Conservation (phyloP, 2,888 invertebrate genomes). For the Eretmocerus hayati region DNA sequence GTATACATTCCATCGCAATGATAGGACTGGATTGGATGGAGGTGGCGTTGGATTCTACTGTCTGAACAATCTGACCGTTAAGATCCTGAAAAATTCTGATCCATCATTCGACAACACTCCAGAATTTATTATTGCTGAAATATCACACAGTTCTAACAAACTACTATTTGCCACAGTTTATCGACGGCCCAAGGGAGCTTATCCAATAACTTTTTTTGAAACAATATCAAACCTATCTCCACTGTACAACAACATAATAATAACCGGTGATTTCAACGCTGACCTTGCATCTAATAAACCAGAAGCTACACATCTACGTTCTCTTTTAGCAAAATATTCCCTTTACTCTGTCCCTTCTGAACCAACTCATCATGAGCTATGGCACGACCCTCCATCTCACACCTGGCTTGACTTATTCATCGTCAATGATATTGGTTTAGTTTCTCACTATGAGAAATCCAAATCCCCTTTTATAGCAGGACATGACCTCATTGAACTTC, state of each 20-base stretch:
- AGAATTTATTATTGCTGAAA: neutral
- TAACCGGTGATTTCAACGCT: neutral
- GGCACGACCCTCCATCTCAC: neutral
- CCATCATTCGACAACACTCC: neutral
- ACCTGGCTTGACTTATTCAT: constrained; percentile 4
- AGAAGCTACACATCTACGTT: neutral
- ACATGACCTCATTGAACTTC: neutral
- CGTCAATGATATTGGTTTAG: neutral
- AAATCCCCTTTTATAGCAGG: neutral
- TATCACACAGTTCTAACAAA: neutral
- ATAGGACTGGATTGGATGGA: neutral
- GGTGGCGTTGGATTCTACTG: neutral
- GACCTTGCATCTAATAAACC: neutral
- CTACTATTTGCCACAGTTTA: neutral
- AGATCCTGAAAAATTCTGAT: neutral
- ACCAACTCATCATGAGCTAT: neutral
- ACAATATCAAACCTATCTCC: neutral
- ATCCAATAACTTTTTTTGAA: neutral
- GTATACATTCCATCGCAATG: neutral
- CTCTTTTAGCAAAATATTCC: neutral
- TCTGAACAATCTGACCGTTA: neutral
- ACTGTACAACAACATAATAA: neutral
- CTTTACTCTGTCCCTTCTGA: neutral
- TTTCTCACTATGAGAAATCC: neutral
- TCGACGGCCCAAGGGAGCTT: neutral